Conservation (phyloP, 2,113 vertebrate genomes). For the Lagopus leucura region DNA sequence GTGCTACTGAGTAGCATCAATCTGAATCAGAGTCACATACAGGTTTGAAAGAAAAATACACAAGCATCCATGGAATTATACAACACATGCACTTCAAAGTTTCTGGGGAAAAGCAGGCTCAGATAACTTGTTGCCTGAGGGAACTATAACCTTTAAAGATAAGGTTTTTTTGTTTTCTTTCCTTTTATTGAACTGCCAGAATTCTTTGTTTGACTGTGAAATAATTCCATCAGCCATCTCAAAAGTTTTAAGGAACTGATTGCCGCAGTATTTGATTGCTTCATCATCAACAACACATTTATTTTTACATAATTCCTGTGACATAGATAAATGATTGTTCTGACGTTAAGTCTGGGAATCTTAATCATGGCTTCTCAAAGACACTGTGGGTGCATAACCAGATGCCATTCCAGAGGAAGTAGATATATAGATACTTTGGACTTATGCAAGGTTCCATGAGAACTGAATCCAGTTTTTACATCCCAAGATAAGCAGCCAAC, state of each 20-base stretch:
- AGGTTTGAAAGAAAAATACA: not conserved
- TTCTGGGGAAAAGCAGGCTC: not conserved
- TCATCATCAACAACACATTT: not conserved
- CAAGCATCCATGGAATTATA: not conserved
- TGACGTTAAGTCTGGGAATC: not conserved
- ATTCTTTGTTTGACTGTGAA: not conserved
- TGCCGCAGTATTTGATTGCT: slow-evolving; percentile 2
- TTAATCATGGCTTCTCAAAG: not conserved
- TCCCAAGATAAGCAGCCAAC: not conserved
- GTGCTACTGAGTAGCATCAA: not conserved
- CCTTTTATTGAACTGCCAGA: not conserved
- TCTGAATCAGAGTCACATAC: not conserved
- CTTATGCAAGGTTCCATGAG: not conserved
- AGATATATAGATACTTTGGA: not conserved
- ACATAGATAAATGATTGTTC: not conserved
- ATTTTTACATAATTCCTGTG: not conserved
- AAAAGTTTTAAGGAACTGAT: not conserved
- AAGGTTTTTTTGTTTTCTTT: not conserved
- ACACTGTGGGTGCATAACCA: not conserved
- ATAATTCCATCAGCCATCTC: not conserved
- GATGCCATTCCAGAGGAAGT: not conserved
- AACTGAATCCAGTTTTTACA: not conserved
- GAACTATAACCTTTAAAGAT: not conserved
- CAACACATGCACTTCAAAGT: not conserved
- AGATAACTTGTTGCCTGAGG: not conserved